Percentiles rank a stretch among this genome's conserved stretches.
phyloP scores from a whole-genome alignment of 2,888 invertebrate genomes.

The Resseliella maxima region DNA sequence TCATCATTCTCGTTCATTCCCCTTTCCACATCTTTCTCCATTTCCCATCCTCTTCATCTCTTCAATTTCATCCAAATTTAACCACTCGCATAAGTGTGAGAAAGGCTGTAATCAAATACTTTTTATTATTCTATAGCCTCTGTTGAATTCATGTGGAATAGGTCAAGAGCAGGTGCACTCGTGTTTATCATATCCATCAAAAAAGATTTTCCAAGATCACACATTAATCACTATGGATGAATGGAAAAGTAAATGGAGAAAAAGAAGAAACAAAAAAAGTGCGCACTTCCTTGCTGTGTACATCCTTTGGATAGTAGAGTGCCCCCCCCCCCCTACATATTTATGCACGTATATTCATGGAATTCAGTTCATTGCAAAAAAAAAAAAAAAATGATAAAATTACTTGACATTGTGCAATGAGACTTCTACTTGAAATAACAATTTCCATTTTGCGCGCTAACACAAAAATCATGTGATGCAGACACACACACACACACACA shows the following conservation, averaged over 20 bases:
- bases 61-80: too few species aligned
- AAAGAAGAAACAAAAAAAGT: background rate
- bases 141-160: background rate
- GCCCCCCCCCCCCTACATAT: background rate
- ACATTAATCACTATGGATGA: conserved; percentile 7
- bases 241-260: background rate
- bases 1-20: background rate
- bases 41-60: too few species aligned
- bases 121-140: background rate
- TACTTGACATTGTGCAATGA: conserved; percentile 27
- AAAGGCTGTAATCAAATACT: background rate
- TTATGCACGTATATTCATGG: background rate
- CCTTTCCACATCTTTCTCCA: too few species aligned
- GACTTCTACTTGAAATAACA: conserved; percentile 1
- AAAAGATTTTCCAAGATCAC: conserved; percentile 28
- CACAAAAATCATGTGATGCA: background rate
- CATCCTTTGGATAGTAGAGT: background rate
- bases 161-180: conserved; percentile 15
- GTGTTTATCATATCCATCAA: background rate
- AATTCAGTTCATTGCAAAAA: background rate
- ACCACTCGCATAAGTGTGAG: background rate
- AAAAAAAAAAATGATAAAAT: background rate
- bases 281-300: background rate
- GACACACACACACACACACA: background rate
- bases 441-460: background rate